A percentile compares a stretch with the other conserved stretches of the same genome.
Conservation (phyloP, 2,797 vertebrate species). For the Heterohyrax brucei region DNA sequence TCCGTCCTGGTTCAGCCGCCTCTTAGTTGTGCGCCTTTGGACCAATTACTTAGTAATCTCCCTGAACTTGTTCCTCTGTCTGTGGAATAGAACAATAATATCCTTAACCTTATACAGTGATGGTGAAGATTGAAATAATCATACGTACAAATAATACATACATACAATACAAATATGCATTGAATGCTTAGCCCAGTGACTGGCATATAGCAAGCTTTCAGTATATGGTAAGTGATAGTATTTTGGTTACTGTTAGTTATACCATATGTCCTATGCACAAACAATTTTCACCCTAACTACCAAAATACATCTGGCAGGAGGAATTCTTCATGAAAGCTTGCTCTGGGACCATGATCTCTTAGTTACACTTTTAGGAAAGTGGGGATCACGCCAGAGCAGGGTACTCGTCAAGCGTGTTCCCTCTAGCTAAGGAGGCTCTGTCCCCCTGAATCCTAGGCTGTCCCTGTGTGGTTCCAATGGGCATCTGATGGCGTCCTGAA, state of each 20-base stretch:
- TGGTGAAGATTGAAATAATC: conserved; percentile 36
- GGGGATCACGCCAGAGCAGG: not conserved
- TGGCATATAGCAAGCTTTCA: conserved; percentile 28
- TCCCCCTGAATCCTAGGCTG: not conserved
- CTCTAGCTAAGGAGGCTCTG: not conserved
- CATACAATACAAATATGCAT: not conserved
- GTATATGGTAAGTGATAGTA: conserved; percentile 4
- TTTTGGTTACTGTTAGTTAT: conserved; percentile 56
- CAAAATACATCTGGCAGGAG: conserved; percentile 41
- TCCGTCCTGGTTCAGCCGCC: conserved; percentile 12
- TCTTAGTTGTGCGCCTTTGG: conserved; percentile 37
- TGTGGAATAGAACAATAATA: conserved; percentile 47
- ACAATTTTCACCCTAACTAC: conserved; percentile 35
- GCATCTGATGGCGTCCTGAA: not conserved
- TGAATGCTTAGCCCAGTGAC: conserved; percentile 23
- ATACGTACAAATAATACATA: not conserved
- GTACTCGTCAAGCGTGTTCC: not conserved
- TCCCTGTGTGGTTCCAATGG: not conserved
- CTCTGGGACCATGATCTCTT: not conserved
- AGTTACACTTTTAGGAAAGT: conserved; percentile 25
- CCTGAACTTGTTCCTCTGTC: not conserved
- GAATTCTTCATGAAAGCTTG: conserved; percentile 12
- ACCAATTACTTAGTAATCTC: conserved; percentile 25
- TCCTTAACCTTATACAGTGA: not conserved
- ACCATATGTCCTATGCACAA: not conserved